phyloP scores from a whole-genome alignment of 2,113 vertebrate species.

The Xenotilapia leptura region DNA sequence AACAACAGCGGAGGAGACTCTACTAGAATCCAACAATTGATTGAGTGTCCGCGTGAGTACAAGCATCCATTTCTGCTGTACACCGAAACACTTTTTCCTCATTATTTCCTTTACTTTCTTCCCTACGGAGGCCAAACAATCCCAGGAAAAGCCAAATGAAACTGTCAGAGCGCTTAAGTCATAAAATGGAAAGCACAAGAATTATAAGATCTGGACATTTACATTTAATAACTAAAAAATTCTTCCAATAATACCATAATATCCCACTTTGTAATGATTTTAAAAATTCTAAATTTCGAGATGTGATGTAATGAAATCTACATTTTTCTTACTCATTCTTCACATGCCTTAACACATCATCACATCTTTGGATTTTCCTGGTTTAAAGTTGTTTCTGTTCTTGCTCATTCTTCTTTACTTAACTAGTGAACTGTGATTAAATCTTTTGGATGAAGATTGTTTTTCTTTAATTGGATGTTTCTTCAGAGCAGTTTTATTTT shows the following conservation, averaged over 20 bases:
- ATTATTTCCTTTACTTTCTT: not conserved
- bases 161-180: not conserved
- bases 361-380: not conserved
- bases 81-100: not conserved
- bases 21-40: slow-evolving; percentile 93
- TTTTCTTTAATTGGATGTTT: not conserved
- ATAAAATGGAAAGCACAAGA: not conserved
- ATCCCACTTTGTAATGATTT: not conserved
- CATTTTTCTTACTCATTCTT: not conserved
- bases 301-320: not conserved
- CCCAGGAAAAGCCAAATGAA: not conserved
- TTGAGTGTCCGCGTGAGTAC: slow-evolving; percentile 97
- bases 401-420: not conserved
- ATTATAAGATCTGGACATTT: not conserved
- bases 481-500: not conserved
- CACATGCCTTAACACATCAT: not conserved
- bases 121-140: not conserved
- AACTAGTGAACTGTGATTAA: not conserved
- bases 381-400: not conserved
- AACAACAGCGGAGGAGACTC: slow-evolving; percentile 95
- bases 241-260: not conserved
- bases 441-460: not conserved
- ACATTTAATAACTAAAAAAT: not conserved
- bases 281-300: not conserved
- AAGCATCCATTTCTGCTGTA: slow-evolving; percentile 13